phyloP scores from a whole-genome alignment of 2,113 vertebrate genomes.

The Illadopsis cleaveri region DNA sequence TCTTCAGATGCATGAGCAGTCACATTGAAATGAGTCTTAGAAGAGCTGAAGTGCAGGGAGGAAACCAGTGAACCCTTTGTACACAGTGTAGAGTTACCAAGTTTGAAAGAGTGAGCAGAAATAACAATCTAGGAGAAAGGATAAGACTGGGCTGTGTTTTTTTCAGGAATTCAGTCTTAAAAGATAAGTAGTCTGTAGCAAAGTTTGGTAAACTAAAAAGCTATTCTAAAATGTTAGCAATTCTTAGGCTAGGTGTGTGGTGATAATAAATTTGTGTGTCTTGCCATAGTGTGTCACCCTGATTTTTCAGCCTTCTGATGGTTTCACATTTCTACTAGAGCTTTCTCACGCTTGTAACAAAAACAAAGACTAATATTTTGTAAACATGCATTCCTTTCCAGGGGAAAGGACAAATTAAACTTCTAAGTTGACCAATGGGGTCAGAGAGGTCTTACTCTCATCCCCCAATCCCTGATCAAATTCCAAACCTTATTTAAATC shows the following conservation, averaged over 20 bases:
- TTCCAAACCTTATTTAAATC: no score
- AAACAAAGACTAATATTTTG: no score
- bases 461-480: no score
- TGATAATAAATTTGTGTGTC: background rate
- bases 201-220: background rate
- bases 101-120: background rate
- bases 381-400: no score
- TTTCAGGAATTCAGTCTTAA: background rate
- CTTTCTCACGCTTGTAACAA: no score
- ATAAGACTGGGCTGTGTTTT: background rate
- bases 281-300: no score
- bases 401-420: no score
- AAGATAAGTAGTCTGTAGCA: background rate
- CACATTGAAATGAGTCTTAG: background rate
- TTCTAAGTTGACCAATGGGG: no score
- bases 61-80: background rate
- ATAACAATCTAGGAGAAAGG: background rate
- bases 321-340: no score
- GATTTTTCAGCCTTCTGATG: no score
- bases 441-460: no score
- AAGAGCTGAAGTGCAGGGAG: background rate
- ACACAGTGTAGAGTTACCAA: background rate
- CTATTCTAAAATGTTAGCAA: background rate
- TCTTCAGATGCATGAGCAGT: background rate
- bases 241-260: background rate